These are phyloP conservation scores for Ceuthmochares aereus DNA, from an alignment of 2,113 vertebrate species.

Conservation along the genomic window DNA sequence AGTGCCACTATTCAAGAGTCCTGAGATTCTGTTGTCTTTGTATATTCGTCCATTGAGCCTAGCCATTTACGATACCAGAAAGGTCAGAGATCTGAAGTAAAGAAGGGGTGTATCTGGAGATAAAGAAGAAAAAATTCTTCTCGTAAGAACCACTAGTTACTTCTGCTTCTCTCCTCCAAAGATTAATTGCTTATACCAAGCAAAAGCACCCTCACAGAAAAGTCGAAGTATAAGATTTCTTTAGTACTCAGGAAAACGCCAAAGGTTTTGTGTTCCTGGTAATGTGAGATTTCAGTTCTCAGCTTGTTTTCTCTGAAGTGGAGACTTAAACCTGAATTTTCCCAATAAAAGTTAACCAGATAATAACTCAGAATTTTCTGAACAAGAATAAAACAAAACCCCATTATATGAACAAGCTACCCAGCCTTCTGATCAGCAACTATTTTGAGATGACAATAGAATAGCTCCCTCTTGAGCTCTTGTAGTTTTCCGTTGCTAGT, in stretches of 20 bases:
- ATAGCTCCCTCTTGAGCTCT: neutral
- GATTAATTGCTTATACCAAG: neutral
- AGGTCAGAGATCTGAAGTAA: neutral
- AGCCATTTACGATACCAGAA: neutral
- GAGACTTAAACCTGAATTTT: neutral
- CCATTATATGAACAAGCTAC: neutral
- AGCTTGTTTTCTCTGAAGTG: neutral
- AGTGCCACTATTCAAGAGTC: neutral
- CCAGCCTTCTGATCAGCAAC: neutral
- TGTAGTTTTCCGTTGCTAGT: neutral
- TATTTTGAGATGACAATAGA: neutral
- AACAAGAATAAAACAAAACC: neutral
- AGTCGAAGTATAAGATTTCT: neutral
- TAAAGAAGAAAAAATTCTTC: neutral
- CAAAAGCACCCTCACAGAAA: neutral
- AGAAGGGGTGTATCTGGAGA: neutral
- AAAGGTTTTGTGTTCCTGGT: neutral
- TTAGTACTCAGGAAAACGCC: neutral
- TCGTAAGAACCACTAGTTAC: neutral
- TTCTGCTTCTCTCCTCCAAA: neutral
- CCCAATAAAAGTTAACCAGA: neutral
- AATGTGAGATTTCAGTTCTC: neutral
- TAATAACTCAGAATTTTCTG: neutral
- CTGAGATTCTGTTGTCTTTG: neutral
- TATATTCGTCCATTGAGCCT: neutral